Evolutionary conservation across 2,888 invertebrate species (phyloP).

Genomic region (Lasiommata megera): DNA sequence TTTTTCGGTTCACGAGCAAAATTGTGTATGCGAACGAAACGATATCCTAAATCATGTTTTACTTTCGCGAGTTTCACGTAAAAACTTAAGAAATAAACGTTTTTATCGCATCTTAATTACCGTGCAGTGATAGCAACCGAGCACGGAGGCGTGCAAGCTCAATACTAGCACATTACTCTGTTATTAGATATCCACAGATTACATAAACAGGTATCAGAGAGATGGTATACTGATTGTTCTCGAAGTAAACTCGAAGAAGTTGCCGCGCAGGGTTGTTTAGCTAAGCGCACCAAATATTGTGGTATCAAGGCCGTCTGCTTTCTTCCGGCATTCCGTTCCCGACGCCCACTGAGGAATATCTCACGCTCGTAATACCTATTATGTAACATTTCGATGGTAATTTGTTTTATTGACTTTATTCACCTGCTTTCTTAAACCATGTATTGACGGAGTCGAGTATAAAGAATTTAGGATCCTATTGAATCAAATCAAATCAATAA

Average conservation of each 20-base stretch:
- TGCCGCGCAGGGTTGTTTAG: conserved; percentile 51
- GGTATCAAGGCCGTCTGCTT: conserved; percentile 78
- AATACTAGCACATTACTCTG: conserved; percentile 49
- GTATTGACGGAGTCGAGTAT: neutral
- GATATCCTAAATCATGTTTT: conserved; percentile 25
- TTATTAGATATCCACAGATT: conserved; percentile 49
- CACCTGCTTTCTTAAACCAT: conserved; percentile 27
- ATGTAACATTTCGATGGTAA: conserved; percentile 65
- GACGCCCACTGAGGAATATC: conserved; percentile 76
- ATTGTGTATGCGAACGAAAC: conserved; percentile 28
- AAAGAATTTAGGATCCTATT: neutral
- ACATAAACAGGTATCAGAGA: conserved; percentile 25
- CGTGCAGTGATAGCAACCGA: conserved; percentile 48
- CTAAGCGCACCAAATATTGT: conserved; percentile 71
- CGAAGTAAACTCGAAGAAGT: conserved; percentile 30
- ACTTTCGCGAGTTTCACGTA: conserved; percentile 24
- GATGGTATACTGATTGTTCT: conserved; percentile 39
- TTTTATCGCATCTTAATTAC: conserved; percentile 57
- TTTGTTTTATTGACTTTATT: conserved; percentile 62
- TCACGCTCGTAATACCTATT: conserved; percentile 66
- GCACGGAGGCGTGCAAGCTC: conserved; percentile 67
- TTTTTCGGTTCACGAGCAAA: conserved; percentile 45
- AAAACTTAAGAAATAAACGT: conserved; percentile 21
- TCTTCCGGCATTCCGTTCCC: conserved; percentile 76
- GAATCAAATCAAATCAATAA: neutral